A percentile compares a stretch with the other conserved stretches of the same genome.
These are phyloP conservation scores for Morinoia aosen DNA, from an alignment of 2,888 invertebrate genomes.

Conservation along the genomic window DNA sequence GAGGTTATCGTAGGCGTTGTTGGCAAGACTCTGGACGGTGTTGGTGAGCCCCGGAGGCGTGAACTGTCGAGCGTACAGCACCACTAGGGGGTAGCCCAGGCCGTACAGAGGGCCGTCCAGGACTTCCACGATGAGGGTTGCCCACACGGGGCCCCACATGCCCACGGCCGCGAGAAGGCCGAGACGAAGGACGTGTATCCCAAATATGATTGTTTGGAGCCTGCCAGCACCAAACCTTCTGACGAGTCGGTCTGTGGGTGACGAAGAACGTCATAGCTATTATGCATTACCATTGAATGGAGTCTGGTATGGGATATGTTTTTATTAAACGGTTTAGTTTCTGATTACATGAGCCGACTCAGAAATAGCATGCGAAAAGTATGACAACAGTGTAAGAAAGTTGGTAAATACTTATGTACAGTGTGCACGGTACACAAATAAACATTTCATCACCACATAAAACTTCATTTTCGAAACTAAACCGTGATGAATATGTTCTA, in stretches of 20 bases:
- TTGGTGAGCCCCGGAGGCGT: slow-evolving; percentile 59
- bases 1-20: slow-evolving; percentile 59
- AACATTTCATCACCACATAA: too few relatives aligned
- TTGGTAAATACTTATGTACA: too few relatives aligned
- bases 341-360: too few relatives aligned
- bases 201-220: slow-evolving; percentile 6
- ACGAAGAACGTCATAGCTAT: background rate
- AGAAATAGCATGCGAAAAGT: too few relatives aligned
- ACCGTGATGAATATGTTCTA: too few relatives aligned
- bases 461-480: too few relatives aligned
- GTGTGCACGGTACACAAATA: too few relatives aligned
- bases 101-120: slow-evolving; percentile 65
- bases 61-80: slow-evolving; percentile 54
- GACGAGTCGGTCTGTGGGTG: slow-evolving; percentile 26
- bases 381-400: too few relatives aligned
- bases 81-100: slow-evolving; percentile 61
- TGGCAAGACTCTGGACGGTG: slow-evolving; percentile 61
- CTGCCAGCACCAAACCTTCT: background rate
- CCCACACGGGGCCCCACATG: slow-evolving; percentile 59
- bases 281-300: too few relatives aligned
- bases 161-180: slow-evolving; percentile 56
- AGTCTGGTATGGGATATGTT: too few relatives aligned
- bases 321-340: too few relatives aligned
- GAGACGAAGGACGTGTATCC: slow-evolving; percentile 55
- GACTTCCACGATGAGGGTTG: slow-evolving; percentile 61